phyloP scores from a whole-genome alignment of 2,797 vertebrate species.

The Enteromius radiatus region DNA sequence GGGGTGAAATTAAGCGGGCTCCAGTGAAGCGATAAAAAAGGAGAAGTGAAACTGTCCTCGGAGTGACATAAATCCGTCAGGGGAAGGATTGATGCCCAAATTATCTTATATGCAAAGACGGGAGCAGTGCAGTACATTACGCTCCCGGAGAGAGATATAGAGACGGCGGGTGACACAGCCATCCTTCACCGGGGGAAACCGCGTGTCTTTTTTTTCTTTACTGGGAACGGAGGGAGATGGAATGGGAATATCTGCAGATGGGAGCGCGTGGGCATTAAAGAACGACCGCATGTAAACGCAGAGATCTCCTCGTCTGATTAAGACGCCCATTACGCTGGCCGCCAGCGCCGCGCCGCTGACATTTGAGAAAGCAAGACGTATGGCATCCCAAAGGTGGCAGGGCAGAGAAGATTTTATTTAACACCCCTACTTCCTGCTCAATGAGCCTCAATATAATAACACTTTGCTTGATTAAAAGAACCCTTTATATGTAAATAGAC shows the following conservation, averaged over 20 bases:
- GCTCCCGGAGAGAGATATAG: slow-evolving; percentile 90
- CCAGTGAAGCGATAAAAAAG: slow-evolving; percentile 99
- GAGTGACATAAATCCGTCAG: slow-evolving; percentile 99
- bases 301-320: slow-evolving; percentile 93
- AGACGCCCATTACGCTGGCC: slow-evolving; percentile 92
- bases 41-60: slow-evolving; percentile 99
- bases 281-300: slow-evolving; percentile 89
- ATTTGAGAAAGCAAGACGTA: slow-evolving; percentile 97
- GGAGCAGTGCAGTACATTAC: slow-evolving; percentile 96
- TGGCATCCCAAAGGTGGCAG: slow-evolving; percentile 90
- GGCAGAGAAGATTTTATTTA: slow-evolving; percentile 96
- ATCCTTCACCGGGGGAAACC: slow-evolving; percentile 93
- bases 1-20: slow-evolving; percentile 99
- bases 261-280: slow-evolving; percentile 88
- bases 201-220: slow-evolving; percentile 88
- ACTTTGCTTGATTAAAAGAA: slow-evolving; percentile 99
- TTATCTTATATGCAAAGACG: slow-evolving; percentile 99
- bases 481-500: slow-evolving; percentile 99
- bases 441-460: slow-evolving; percentile 99
- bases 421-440: slow-evolving; percentile 96
- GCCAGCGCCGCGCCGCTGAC: slow-evolving; percentile 93
- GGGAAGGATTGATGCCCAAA: slow-evolving; percentile 97
- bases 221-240: slow-evolving; percentile 69
- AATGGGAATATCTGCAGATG: slow-evolving; percentile 90
- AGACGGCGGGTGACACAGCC: slow-evolving; percentile 88